Evolutionary conservation across 2,888 invertebrate genomes (phyloP), one percentile per base, ranked within the genome.

Genomic region (Acanthosoma haemorrhoidale): DNA sequence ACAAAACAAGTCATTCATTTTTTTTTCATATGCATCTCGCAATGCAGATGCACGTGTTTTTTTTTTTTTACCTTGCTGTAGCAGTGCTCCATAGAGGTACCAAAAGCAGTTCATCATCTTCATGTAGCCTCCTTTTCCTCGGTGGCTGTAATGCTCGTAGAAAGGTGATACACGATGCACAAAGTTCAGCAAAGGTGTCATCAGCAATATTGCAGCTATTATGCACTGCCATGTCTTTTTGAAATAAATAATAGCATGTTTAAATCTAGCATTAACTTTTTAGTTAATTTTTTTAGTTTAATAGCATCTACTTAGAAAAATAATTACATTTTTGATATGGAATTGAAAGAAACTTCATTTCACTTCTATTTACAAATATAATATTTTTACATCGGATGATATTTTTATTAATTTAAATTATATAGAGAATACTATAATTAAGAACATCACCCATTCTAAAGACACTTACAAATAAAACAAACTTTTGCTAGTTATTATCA

Each of bases 41-140:
- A n/a, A n/a, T n/a, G n/a, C n/a, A n/a, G n/a, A n/a, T n/a, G n/a
- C n/a, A n/a, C n/a, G 5, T 25, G 9, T 15, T 29, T 16, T n/a
- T 51, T 5, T 15, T 59, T 58, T 11, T 43, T 21, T 77, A 91
- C 94, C 94, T 88, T 95, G 94, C 77, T 95, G 94, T 39, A 96
- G 82, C 66, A 96, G 81, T 1, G 95, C 94, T 1, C 95, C 95
- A 77, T 92, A 95, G 78, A 93, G 86, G 77, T 95, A 95, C 91
- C 92, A 92, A 39, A 90, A 83, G 76, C 91, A 91, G 77, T 90
- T 89, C 77, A 74, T 74, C 25, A 75, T 73, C 15, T 72, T 75
- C 25, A 75, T 74, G 15, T 76, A 75, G 5, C 77, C 78, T 16
- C 75, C 74, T 4, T 82, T 80, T 0, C 81, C 81, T n/a, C 77